Evolutionary conservation across 2,113 vertebrate genomes (phyloP), one percentile per base, ranked within the genome.

Genomic region (Scatophagus argus): DNA sequence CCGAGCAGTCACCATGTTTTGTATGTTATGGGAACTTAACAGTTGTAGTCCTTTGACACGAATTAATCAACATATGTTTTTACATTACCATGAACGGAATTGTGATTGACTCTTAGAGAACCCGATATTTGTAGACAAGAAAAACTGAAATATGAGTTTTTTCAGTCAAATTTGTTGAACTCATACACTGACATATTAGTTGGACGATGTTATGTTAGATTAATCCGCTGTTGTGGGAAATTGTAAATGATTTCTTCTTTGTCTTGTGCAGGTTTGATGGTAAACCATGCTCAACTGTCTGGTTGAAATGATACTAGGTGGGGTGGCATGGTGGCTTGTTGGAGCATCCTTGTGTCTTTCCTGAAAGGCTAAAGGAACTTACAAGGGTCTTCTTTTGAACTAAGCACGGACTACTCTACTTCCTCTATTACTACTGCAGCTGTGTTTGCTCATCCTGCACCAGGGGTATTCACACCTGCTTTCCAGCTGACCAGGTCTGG

Each of bases 401-500:
- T n/a, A 23, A 1, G 16, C 58, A 27, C 29, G n/a, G 25, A 3
- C 19, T 10, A 16, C 4, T 56, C 17, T 6, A 1, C 46, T 64
- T 56, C 23, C 12, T 1, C 10, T 55, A n/a, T 39, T 67, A 12
- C 19, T 9, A 31, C 4, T 12, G 36, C 75, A 86, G 79, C 73
- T 86, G 76, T 82, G 74, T 81, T 83, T 81, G 68, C 63, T 62
- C 10, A 75, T 54, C 61, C 54, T 64, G 32, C 54, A 66, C 17
- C 46, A 69, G 47, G 54, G 66, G 72, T 70, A 58, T 62, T 91
- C 82, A 93, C 95, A 97, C 94, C 94, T 96, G 95, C 94, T 93
- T 83, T 92, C 38, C 89, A 93, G 88, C 91, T 96, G 94, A 95
- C 93, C 90, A 93, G 94, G 93, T 93, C 89, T 93, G 86, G 91